These are phyloP conservation scores for Tachystola acroxantha DNA, from an alignment of 2,888 invertebrate genomes.

Conservation along the genomic window DNA sequence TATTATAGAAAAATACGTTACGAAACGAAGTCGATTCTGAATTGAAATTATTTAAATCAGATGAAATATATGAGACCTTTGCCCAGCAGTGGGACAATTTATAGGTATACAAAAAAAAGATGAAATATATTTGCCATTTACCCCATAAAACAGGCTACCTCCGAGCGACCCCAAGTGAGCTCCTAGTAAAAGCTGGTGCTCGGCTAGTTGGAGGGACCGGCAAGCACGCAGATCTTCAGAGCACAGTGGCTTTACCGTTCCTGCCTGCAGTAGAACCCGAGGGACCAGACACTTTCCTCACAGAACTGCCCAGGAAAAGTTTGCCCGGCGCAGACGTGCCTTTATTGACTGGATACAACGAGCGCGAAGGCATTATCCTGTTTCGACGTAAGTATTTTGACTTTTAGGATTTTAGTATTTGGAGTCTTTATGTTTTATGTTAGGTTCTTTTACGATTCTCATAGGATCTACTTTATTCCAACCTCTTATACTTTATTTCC, in stretches of 20 bases:
- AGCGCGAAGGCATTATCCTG: slow-evolving; percentile 82
- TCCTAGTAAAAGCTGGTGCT: slow-evolving; percentile 77
- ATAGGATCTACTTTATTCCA: no score
- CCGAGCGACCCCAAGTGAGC: slow-evolving; percentile 77
- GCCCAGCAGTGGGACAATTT: no score
- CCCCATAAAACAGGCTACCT: slow-evolving; percentile 61
- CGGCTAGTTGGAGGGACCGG: slow-evolving; percentile 65
- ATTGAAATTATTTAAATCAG: no score
- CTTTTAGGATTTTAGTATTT: no score
- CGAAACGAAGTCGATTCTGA: no score
- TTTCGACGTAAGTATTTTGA: slow-evolving; percentile 75
- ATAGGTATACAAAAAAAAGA: no score
- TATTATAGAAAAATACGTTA: no score
- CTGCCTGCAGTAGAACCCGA: slow-evolving; percentile 73
- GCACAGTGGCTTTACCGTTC: slow-evolving; percentile 80
- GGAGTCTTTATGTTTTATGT: no score
- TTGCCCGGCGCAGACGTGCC: slow-evolving; percentile 78
- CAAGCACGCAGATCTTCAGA: slow-evolving; percentile 64
- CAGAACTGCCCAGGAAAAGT: slow-evolving; percentile 62
- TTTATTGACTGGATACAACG: slow-evolving; percentile 80
- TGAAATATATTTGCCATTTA: no score
- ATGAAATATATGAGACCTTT: no score
- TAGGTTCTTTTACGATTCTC: no score
- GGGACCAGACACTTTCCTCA: slow-evolving; percentile 69
- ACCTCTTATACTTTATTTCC: no score